Conservation (phyloP, 2,888 invertebrate genomes). For the Resseliella maxima region DNA sequence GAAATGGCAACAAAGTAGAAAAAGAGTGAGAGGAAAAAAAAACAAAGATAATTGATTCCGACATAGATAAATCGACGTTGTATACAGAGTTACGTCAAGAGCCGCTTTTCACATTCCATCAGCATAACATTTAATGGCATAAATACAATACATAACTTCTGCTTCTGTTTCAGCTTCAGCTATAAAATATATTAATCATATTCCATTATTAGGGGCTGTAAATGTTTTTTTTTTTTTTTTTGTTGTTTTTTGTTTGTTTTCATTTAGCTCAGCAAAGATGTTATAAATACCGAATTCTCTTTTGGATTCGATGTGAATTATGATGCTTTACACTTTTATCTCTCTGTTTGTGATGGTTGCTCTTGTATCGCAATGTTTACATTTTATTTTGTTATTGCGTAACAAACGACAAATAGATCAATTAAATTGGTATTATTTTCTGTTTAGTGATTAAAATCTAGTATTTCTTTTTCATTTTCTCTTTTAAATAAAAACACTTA, state of each 20-base stretch:
- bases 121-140: background rate
- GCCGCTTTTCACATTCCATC: slow-evolving; percentile 7
- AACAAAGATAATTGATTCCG: background rate
- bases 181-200: slow-evolving; percentile 26
- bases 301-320: too few species aligned
- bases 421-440: background rate
- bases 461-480: too few species aligned
- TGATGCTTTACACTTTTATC: background rate
- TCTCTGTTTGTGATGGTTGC: background rate
- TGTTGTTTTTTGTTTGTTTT: background rate
- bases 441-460: background rate
- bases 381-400: background rate
- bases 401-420: background rate
- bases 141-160: too few species aligned
- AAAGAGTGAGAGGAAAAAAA: too few species aligned
- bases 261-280: background rate
- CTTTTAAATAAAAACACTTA: background rate
- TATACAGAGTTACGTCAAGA: background rate
- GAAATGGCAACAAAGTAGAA: too few species aligned
- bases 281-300: too few species aligned
- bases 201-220: too few species aligned
- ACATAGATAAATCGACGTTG: slow-evolving; percentile 31
- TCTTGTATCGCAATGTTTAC: background rate
- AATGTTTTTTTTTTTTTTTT: background rate
- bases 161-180: background rate